Conservation (phyloP, 1,140 invertebrate genomes). For the Lucilia cuprina region DNA sequence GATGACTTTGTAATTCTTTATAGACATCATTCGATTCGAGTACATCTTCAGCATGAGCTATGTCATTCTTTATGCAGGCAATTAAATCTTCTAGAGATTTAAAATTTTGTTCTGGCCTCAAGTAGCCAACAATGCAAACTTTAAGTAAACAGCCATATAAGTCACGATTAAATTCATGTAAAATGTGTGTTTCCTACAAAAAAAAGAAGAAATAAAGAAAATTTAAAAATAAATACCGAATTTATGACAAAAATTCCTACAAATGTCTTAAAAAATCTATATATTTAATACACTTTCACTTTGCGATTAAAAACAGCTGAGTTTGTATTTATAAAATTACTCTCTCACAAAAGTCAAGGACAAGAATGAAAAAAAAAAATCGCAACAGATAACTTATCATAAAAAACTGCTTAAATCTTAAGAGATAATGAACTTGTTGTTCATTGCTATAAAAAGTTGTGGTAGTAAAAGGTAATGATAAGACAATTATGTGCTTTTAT, state of each 20-base stretch:
- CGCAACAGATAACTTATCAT: too few species aligned
- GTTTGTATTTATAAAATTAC: not conserved
- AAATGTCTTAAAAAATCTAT: too few species aligned
- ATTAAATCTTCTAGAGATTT: slow-evolving; percentile 80
- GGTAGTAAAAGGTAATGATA: too few species aligned
- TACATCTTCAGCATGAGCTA: slow-evolving; percentile 68
- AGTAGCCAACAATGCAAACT: slow-evolving; percentile 81
- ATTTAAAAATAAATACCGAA: too few species aligned
- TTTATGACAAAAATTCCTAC: too few species aligned
- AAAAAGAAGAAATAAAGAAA: not conserved
- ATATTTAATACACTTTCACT: too few species aligned
- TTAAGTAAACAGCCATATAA: slow-evolving; percentile 87
- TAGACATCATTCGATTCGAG: slow-evolving; percentile 42
- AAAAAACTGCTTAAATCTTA: too few species aligned
- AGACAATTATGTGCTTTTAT: too few species aligned
- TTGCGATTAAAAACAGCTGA: too few species aligned
- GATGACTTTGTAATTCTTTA: slow-evolving; percentile 44
- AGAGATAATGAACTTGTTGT: too few species aligned
- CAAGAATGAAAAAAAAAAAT: too few species aligned
- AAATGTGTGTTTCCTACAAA: slow-evolving; percentile 86
- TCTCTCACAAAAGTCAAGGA: not conserved
- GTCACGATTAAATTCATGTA: slow-evolving; percentile 84
- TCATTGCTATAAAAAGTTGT: too few species aligned
- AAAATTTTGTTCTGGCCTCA: slow-evolving; percentile 85
- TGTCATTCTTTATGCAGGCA: slow-evolving; percentile 78